These are phyloP conservation scores for Abrostola tripartita DNA, from an alignment of 2,888 invertebrate species.

Conservation along the genomic window DNA sequence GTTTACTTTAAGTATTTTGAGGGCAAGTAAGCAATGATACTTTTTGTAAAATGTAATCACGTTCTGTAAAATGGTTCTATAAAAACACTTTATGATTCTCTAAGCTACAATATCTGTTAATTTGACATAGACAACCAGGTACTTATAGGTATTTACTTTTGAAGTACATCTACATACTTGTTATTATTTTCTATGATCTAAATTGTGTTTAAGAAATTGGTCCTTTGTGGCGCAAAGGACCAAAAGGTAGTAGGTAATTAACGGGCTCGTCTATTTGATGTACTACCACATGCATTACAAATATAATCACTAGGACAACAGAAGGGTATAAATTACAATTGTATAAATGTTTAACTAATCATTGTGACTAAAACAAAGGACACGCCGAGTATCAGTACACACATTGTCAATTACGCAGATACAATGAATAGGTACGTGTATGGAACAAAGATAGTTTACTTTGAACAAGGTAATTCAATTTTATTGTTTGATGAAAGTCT, in stretches of 20 bases:
- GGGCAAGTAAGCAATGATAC: no score
- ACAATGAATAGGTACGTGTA: constrained; percentile 13
- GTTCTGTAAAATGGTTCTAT: no score
- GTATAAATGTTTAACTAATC: constrained; percentile 12
- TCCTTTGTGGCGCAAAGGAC: background rate
- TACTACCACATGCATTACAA: background rate
- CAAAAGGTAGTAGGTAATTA: background rate
- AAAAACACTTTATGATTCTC: no score
- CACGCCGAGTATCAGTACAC: background rate
- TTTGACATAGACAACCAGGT: no score
- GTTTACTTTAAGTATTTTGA: no score
- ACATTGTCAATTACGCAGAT: constrained; percentile 8
- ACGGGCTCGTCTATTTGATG: no score
- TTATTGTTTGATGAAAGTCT: constrained; percentile 15
- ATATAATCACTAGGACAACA: constrained; percentile 17
- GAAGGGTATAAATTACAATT: constrained; percentile 17
- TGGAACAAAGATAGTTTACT: constrained; percentile 17
- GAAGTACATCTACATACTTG: no score
- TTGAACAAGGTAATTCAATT: constrained; percentile 5
- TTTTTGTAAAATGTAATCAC: no score
- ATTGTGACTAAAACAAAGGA: constrained; percentile 19
- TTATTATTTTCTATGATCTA: no score
- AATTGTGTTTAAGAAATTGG: background rate
- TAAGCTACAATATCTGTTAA: no score
- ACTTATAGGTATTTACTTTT: no score